Evolutionary conservation across 2,888 invertebrate species (phyloP).

Genomic region (Microdon myrmicae): DNA sequence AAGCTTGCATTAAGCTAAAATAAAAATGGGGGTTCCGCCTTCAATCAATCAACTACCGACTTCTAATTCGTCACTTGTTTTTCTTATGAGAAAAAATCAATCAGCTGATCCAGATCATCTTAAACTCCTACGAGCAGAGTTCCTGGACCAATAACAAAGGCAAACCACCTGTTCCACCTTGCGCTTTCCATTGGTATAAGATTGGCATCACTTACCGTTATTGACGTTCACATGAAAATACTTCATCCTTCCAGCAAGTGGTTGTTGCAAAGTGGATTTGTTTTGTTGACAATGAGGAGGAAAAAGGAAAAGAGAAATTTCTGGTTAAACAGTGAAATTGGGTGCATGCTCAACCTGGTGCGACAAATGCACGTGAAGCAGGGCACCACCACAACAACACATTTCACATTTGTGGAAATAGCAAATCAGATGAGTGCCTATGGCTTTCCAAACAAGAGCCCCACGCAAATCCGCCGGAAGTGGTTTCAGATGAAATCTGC

Average conservation of each 20-base stretch:
- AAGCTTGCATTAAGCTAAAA: too few species aligned
- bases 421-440: constrained; percentile 59
- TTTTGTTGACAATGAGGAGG: constrained; percentile 55
- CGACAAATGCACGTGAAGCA: constrained; percentile 57
- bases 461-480: constrained; percentile 60
- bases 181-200: too few species aligned
- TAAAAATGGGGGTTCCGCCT: too few species aligned
- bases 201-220: constrained; percentile 33
- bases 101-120: too few species aligned
- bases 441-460: constrained; percentile 61
- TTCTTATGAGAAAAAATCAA: too few species aligned
- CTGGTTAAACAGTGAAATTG: constrained; percentile 60
- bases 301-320: constrained; percentile 60
- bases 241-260: constrained; percentile 30
- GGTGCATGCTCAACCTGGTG: constrained; percentile 60
- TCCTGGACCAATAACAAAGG: too few species aligned
- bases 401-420: constrained; percentile 60
- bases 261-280: constrained; percentile 16
- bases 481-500: constrained; percentile 64
- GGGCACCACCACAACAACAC: constrained; percentile 57
- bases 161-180: too few species aligned
- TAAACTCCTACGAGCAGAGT: too few species aligned
- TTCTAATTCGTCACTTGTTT: too few species aligned
- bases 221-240: constrained; percentile 27
- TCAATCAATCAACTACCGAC: too few species aligned